Evolutionary conservation across 2,888 invertebrate genomes (phyloP).

Genomic region (Prostheceraeus crozeri): DNA sequence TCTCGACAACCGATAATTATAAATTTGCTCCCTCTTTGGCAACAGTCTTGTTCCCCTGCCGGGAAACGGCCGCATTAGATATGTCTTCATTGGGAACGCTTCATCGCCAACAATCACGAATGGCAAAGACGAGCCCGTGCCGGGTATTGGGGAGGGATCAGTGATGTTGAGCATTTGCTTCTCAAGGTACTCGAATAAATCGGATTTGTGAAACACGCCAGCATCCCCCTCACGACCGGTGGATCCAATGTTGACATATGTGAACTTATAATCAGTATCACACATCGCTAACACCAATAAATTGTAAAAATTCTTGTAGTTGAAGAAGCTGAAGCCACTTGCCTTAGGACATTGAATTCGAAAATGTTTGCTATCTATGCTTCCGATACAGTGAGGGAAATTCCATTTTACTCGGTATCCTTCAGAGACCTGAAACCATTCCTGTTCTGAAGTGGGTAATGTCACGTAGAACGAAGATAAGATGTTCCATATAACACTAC

Average conservation of each 20-base stretch:
- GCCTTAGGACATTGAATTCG: constrained; percentile 3
- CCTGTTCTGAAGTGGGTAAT: no score
- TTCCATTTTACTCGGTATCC: no score
- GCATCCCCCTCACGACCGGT: constrained; percentile 40
- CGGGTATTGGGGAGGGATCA: constrained; percentile 22
- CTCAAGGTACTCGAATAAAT: constrained; percentile 26
- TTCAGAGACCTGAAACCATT: no score
- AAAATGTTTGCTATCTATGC: constrained; percentile 19
- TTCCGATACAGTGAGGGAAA: constrained; percentile 12
- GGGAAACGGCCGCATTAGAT: constrained; percentile 42
- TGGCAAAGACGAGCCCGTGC: constrained; percentile 28
- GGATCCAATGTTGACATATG: constrained; percentile 40
- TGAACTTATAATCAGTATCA: constrained; percentile 39
- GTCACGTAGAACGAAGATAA: no score
- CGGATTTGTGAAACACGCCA: constrained; percentile 39
- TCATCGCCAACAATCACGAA: constrained; percentile 42
- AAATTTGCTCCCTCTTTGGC: constrained; percentile 22
- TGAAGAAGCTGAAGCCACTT: constrained; percentile 29
- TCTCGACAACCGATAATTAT: constrained; percentile 34
- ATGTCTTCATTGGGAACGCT: constrained; percentile 39
- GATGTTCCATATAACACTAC: no score
- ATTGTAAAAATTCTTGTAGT: constrained; percentile 37
- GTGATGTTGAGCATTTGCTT: constrained; percentile 38
- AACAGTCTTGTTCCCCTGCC: constrained; percentile 13
- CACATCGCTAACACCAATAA: constrained; percentile 34